Percentiles rank a stretch among this genome's conserved stretches.
phyloP scores from a whole-genome alignment of 1,140 invertebrate genomes.

The Phenacoccus solenopsis region DNA sequence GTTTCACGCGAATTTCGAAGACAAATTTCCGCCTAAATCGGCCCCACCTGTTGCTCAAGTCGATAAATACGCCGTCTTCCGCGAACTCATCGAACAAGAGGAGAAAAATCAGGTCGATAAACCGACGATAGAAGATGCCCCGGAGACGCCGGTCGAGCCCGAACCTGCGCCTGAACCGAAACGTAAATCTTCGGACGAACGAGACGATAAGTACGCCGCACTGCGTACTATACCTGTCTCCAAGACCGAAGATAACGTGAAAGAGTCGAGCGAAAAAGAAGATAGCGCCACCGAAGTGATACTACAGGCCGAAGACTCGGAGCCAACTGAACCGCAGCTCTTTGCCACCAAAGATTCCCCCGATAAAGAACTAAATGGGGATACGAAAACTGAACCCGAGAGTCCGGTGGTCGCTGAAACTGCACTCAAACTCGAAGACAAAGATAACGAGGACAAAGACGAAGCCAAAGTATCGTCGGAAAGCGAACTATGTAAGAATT shows the following conservation, averaged over 20 bases:
- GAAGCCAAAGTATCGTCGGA: slow-evolving; percentile 18
- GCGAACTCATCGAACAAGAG: slow-evolving; percentile 64
- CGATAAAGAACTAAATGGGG: not conserved
- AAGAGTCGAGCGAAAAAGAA: slow-evolving; percentile 20
- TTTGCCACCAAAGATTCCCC: not conserved
- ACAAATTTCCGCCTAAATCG: slow-evolving; percentile 48
- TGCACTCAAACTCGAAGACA: slow-evolving; percentile 20
- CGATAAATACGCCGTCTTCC: slow-evolving; percentile 72
- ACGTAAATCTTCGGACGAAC: not conserved
- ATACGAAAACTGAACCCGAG: not conserved
- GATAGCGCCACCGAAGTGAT: slow-evolving; percentile 20
- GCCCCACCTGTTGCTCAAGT: slow-evolving; percentile 35
- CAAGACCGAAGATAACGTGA: slow-evolving; percentile 34
- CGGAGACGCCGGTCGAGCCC: slow-evolving; percentile 22
- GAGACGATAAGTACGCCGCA: slow-evolving; percentile 52
- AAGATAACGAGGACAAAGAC: not conserved
- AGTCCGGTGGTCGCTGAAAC: slow-evolving; percentile 23
- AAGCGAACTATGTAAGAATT: slow-evolving; percentile 29
- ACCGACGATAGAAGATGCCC: slow-evolving; percentile 24
- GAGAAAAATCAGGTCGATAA: slow-evolving; percentile 34
- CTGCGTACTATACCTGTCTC: slow-evolving; percentile 52
- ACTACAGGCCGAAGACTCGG: not conserved
- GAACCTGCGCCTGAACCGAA: not conserved
- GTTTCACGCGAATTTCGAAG: slow-evolving; percentile 45
- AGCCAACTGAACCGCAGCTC: not conserved